phyloP scores from a whole-genome alignment of 1,140 invertebrate species.

The Brachionus angularis region DNA sequence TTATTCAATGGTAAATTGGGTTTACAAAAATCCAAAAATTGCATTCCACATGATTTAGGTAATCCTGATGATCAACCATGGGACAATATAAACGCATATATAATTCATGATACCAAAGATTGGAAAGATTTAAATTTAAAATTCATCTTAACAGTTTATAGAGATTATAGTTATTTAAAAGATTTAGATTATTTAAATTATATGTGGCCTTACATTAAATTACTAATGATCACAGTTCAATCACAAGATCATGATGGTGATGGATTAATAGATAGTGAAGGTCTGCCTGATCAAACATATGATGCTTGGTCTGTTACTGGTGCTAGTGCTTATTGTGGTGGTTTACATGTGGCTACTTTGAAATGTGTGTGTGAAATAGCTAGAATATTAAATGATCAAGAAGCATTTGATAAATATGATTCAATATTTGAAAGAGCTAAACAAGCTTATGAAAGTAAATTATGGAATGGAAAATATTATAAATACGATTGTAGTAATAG shows the following conservation, averaged over 20 bases:
- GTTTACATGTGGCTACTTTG: slow-evolving; percentile 78
- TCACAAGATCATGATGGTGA: slow-evolving; percentile 76
- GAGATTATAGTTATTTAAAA: slow-evolving; percentile 64
- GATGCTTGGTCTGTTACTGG: slow-evolving; percentile 82
- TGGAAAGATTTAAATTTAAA: slow-evolving; percentile 90
- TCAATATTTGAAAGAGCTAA: slow-evolving; percentile 70
- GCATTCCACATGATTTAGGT: slow-evolving; percentile 83
- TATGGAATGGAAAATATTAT: slow-evolving; percentile 83
- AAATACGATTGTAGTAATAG: slow-evolving; percentile 71
- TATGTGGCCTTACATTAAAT: slow-evolving; percentile 63
- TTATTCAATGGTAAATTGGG: slow-evolving; percentile 64
- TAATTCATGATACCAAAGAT: slow-evolving; percentile 79
- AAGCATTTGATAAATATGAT: slow-evolving; percentile 66
- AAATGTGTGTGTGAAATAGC: slow-evolving; percentile 70
- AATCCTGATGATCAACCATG: slow-evolving; percentile 86
- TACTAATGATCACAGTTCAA: slow-evolving; percentile 61
- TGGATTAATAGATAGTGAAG: slow-evolving; percentile 83
- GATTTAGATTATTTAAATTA: slow-evolving; percentile 62
- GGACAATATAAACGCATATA: slow-evolving; percentile 76
- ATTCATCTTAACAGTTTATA: slow-evolving; percentile 73
- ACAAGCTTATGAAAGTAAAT: slow-evolving; percentile 69
- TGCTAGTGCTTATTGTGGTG: slow-evolving; percentile 82
- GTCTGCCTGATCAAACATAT: slow-evolving; percentile 83
- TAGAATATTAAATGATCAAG: slow-evolving; percentile 64
- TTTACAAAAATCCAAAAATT: slow-evolving; percentile 59